Evolutionary conservation across 2,113 vertebrate species (phyloP).

Genomic region (Etheostoma cragini): DNA sequence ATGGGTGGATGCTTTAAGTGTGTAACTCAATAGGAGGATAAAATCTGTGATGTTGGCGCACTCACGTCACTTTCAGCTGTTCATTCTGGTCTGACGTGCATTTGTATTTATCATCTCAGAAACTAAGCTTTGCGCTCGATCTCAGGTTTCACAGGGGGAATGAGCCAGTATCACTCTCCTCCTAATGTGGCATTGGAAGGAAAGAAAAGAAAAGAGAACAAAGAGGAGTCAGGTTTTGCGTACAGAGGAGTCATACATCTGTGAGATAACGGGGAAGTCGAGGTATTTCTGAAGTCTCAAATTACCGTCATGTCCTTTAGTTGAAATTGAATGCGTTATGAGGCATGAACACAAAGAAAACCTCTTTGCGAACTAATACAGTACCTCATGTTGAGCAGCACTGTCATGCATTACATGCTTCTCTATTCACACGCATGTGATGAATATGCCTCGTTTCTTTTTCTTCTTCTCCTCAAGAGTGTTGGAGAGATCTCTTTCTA

Average conservation of each 20-base stretch:
- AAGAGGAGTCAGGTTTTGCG: constrained; percentile 50
- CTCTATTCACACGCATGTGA: constrained; percentile 50
- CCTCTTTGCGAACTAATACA: constrained; percentile 42
- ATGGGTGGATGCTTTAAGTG: constrained; percentile 19
- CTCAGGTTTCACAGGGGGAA: constrained; percentile 31
- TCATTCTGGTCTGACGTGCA: constrained; percentile 31
- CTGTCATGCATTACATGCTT: constrained; percentile 38
- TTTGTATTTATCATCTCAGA: constrained; percentile 58
- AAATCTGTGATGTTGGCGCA: constrained; percentile 22
- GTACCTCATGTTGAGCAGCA: constrained; percentile 36
- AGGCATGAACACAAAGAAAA: constrained; percentile 51
- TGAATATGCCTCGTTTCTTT: constrained; percentile 40
- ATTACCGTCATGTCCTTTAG: constrained; percentile 51
- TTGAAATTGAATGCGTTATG: constrained; percentile 50
- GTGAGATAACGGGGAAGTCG: constrained; percentile 32
- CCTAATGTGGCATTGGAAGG: constrained; percentile 44
- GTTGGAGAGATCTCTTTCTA: constrained; percentile 23
- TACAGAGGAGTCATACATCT: constrained; percentile 50
- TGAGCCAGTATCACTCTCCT: constrained; percentile 34
- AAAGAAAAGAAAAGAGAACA: constrained; percentile 46
- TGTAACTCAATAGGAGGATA: constrained; percentile 40
- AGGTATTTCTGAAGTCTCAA: constrained; percentile 40
- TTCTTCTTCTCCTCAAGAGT: constrained; percentile 24
- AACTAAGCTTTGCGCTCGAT: constrained; percentile 56
- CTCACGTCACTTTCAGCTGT: constrained; percentile 37